Base-by-base conservation (phyloP, 2,888 invertebrate species). In the Tenthredo distinguenda region DNA sequence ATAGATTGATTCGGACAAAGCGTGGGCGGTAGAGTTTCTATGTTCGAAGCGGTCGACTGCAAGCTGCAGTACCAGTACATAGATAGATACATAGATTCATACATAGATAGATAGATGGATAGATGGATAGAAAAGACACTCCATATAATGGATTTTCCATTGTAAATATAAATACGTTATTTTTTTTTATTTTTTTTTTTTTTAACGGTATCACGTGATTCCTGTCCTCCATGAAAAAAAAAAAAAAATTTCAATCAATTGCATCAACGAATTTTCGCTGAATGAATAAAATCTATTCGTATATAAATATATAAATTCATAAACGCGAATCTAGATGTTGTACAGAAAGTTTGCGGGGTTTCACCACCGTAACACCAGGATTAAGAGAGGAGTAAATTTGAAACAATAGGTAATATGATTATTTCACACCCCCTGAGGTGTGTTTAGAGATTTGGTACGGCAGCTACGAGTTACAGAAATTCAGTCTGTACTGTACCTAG, bases 1-100 rank as follows among this genome's bases (percentile, higher is more conserved):
- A 62, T 62, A 81, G 62, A 65, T 62, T 81, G 58, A 81, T 81
- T 65, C 40, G 62, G 62, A 58, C 81, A 81, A 77, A 77, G 77
- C 81, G 62, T 21, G 34, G 15, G 2, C 81, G 62, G 15, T 9
- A 37, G 12, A 18, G 26, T 74, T 74, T 43, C 21, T 43, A 74
- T 21, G 43, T 43, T 40, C 72, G 15, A 74, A 74, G 18, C 34
- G 31, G 68, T 34, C 4, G 15, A 34, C 34, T 31, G 68, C 68
- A 34, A 9, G 68, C 18, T 34, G 15, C 68, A 68, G 31, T 18
- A 34, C 26, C 6, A 12, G 62, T 10, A 21, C 58, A 58, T 47
- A 47, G 47, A 47, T 47, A 47, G 2, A 26, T 50, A 50, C 5
- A 50, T 50, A n/a, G 50, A 50, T 26, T 26, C 26, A 26, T 50